Base-by-base conservation (phyloP, 2,888 invertebrate genomes). In the Dione juno region DNA sequence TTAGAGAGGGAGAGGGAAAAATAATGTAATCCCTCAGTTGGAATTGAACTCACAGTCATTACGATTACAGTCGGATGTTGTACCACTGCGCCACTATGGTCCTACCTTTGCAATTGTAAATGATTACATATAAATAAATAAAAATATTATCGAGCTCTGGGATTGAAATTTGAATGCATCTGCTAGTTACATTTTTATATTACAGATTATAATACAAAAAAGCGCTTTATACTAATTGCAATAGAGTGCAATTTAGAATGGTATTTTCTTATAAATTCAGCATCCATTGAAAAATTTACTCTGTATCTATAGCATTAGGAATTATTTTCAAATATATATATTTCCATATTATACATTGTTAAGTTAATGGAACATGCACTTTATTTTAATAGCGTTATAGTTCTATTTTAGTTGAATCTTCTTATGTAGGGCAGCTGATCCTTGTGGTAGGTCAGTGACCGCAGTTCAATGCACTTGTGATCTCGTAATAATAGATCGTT, bases 361-460 rank as follows among this genome's bases (percentile, higher is more conserved):
- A 19, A 40, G 9, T 10, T 50, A 52, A 50, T 50, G 2, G 19
- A 64, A 14, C 19, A 40, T 40, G 10, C 13, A n/a, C 37, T 52
- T 19, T 52, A 64, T 64, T 21, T 14, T 0, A 0, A 0, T 19
- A 0, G 1, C 1, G 0, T 0, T 72, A 75, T 54, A 59, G 65
- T 45, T 37, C 6, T 14, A 5, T 54, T 66, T 70, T 7, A n/a
- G n/a, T 9, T 35, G 65, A 6, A 14, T 35, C 13, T 1, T 1
- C 9, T 64, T 65, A 79, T 77, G 74, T 79, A 72, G 79, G 79
- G 77, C 77, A 75, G 74, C 70, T 76, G 76, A 86, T 83, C 87
- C 86, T 88, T 86, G 88, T 76, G 81, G 79, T 78, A 84, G 88
- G 88, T 85, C 81, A 83, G 79, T 83, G 86, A 84, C 84, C 84